These are phyloP conservation scores for Spermophilus dauricus DNA, from an alignment of 2,113 vertebrate species.

Conservation along the genomic window DNA sequence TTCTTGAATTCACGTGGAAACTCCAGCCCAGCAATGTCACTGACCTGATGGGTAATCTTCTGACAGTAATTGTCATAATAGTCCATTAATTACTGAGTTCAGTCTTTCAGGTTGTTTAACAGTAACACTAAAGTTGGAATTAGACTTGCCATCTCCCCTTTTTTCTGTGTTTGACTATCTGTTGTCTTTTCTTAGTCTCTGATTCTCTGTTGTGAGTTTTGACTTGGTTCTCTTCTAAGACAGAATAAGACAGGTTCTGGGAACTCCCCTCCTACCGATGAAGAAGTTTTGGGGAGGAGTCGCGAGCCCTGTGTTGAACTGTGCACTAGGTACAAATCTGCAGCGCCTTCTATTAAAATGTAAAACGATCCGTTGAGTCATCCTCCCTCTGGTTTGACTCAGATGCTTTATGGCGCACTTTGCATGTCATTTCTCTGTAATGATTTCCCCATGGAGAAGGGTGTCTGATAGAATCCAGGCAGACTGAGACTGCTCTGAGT, in stretches of 20 bases:
- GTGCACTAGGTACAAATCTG: constrained; percentile 81
- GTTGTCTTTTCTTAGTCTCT: constrained; percentile 84
- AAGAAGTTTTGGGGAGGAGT: constrained; percentile 83
- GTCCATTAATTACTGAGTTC: not conserved
- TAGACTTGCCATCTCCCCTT: constrained; percentile 50
- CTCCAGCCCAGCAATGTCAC: not conserved
- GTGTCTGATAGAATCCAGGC: constrained; percentile 87
- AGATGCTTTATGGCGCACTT: constrained; percentile 80
- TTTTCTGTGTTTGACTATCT: constrained; percentile 76
- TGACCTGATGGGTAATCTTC: not conserved
- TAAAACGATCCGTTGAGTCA: constrained; percentile 89
- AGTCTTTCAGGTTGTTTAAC: constrained; percentile 35
- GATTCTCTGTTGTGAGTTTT: constrained; percentile 82
- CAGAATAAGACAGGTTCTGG: constrained; percentile 86
- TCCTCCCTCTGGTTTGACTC: constrained; percentile 87
- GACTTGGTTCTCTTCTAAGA: constrained; percentile 86
- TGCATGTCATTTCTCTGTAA: constrained; percentile 88
- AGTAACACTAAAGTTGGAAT: constrained; percentile 62
- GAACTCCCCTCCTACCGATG: constrained; percentile 86
- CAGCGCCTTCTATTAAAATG: constrained; percentile 87
- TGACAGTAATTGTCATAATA: not conserved
- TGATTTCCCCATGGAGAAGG: constrained; percentile 90
- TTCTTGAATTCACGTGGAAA: not conserved
- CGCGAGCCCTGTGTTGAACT: constrained; percentile 77
- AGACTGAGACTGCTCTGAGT: constrained; percentile 84